These are phyloP conservation scores for Microhierax caerulescens DNA, from an alignment of 2,797 vertebrate genomes.

Conservation along the genomic window DNA sequence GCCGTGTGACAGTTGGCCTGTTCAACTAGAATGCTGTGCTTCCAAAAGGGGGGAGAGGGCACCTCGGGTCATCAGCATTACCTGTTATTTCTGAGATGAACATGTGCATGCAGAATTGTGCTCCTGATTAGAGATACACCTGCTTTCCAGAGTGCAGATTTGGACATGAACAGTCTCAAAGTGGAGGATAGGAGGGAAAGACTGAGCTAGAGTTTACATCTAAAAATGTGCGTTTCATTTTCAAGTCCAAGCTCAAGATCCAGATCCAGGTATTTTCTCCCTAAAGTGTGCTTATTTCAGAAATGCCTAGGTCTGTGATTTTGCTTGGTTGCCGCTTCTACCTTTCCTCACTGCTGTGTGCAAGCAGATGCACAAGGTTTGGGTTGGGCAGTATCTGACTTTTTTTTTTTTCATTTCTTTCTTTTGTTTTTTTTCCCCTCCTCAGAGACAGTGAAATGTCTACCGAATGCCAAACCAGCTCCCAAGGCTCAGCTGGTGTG, in stretches of 20 bases:
- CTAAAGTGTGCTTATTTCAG: background rate
- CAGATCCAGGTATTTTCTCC: background rate
- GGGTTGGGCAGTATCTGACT: background rate
- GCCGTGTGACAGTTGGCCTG: background rate
- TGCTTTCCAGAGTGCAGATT: background rate
- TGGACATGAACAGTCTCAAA: background rate
- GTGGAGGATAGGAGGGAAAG: background rate
- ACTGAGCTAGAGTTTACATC: background rate
- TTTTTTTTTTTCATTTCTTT: conserved; percentile 30
- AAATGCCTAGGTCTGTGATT: background rate
- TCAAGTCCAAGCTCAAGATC: background rate
- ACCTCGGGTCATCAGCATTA: background rate
- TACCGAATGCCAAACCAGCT: conserved; percentile 80
- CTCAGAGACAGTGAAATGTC: conserved; percentile 90
- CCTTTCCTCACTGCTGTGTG: background rate
- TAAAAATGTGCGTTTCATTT: background rate
- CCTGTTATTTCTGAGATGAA: background rate
- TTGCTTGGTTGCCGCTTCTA: background rate
- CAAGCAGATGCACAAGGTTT: background rate
- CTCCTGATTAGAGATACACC: background rate
- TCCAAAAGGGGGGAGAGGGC: background rate
- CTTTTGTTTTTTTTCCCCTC: conserved; percentile 14
- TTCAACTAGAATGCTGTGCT: background rate
- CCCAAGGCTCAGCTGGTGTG: conserved; percentile 87
- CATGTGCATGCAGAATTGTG: background rate